phyloP scores from a whole-genome alignment of 2,797 vertebrate genomes.

The Synaphobranchus kaupii region DNA sequence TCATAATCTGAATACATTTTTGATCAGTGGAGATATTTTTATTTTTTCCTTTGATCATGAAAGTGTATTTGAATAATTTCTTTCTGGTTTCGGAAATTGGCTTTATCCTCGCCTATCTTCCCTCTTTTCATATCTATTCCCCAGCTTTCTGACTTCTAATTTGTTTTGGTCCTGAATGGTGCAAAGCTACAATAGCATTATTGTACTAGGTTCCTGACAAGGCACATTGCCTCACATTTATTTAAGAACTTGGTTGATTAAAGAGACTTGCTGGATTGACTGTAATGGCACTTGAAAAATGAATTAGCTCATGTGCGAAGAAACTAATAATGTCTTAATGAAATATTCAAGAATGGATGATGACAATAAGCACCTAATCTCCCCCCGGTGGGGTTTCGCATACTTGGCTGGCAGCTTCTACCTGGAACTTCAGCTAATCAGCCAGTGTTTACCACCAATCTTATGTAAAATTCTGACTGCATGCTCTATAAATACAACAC shows the following conservation, averaged over 20 bases:
- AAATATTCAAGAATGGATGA: slow-evolving; percentile 56
- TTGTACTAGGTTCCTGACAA: slow-evolving; percentile 58
- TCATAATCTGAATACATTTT: neutral
- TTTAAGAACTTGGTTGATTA: slow-evolving; percentile 74
- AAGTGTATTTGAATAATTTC: neutral
- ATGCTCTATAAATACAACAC: neutral
- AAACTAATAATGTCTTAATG: slow-evolving; percentile 60
- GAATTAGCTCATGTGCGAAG: slow-evolving; percentile 51
- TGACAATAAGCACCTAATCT: slow-evolving; percentile 40
- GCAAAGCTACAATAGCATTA: slow-evolving; percentile 62
- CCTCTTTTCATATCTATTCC: neutral
- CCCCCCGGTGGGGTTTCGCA: slow-evolving; percentile 16
- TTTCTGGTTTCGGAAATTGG: neutral
- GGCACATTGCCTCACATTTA: slow-evolving; percentile 61
- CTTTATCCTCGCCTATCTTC: neutral
- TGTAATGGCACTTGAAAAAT: slow-evolving; percentile 65
- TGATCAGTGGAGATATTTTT: neutral
- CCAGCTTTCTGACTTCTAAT: slow-evolving; percentile 19
- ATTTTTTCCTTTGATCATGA: neutral
- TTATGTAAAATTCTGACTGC: neutral
- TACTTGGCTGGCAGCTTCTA: slow-evolving; percentile 10
- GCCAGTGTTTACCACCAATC: neutral
- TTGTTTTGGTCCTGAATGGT: slow-evolving; percentile 48
- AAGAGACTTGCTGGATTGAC: slow-evolving; percentile 55
- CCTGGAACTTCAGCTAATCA: neutral